A percentile compares a stretch with the other conserved stretches of the same genome.
phyloP scores from a whole-genome alignment of 2,797 vertebrate genomes.

The Periparus ater region DNA sequence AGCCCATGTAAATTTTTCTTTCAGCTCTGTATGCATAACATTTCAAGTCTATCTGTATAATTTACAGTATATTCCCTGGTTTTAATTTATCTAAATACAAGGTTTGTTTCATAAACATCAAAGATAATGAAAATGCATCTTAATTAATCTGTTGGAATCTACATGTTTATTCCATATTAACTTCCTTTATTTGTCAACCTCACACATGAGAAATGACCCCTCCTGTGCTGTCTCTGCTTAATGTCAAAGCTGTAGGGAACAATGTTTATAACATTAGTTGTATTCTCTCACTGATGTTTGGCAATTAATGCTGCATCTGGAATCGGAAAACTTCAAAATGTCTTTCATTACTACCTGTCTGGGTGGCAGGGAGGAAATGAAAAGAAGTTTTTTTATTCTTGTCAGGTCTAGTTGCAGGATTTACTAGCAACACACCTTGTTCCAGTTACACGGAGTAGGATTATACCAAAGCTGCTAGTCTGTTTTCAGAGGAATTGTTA shows the following conservation, averaged over 20 bases:
- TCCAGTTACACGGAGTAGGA: constrained; percentile 69
- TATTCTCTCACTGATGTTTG: constrained; percentile 45
- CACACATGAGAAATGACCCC: background rate
- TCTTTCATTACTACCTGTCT: constrained; percentile 50
- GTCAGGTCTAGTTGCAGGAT: constrained; percentile 68
- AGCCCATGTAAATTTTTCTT: background rate
- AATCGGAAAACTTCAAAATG: constrained; percentile 44
- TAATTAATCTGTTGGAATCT: constrained; percentile 42
- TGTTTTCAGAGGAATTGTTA: constrained; percentile 72
- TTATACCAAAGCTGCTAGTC: constrained; percentile 75
- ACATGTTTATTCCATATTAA: constrained; percentile 8
- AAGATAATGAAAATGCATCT: constrained; percentile 26
- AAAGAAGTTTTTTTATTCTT: constrained; percentile 70
- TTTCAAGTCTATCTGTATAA: background rate
- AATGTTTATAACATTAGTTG: constrained; percentile 47
- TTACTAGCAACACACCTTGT: constrained; percentile 68
- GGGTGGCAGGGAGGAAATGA: constrained; percentile 49
- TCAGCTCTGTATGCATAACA: background rate
- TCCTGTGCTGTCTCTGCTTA: constrained; percentile 45
- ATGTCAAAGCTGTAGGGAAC: constrained; percentile 37
- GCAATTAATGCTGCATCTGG: constrained; percentile 32
- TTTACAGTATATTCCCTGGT: background rate
- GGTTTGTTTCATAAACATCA: constrained; percentile 28
- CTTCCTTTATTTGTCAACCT: constrained; percentile 22
- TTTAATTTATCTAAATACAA: constrained; percentile 1